Conservation (phyloP, 2,888 invertebrate genomes). For the Slavum lentiscoides region DNA sequence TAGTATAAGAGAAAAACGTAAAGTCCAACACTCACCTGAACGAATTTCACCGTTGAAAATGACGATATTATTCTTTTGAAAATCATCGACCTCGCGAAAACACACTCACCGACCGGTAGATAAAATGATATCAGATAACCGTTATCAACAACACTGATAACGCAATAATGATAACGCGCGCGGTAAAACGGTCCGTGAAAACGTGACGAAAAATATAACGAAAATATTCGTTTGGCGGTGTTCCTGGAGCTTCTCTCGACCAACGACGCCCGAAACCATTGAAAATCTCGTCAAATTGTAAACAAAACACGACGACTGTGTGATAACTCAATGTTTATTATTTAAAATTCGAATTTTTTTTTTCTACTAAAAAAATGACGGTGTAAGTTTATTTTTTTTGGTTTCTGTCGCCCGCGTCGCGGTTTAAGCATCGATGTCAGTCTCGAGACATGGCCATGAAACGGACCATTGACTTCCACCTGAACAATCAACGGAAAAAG, state of each 20-base stretch:
- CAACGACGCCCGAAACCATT: neutral
- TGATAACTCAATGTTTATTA: too few relatives aligned
- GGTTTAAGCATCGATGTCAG: neutral
- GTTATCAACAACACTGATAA: too few relatives aligned
- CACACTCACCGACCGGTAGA: too few relatives aligned
- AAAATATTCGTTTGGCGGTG: neutral
- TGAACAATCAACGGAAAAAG: slow-evolving; percentile 42
- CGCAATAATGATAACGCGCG: too few relatives aligned
- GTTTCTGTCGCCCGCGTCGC: neutral
- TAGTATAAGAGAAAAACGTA: too few relatives aligned
- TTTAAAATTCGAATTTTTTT: too few relatives aligned
- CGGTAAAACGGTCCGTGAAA: neutral
- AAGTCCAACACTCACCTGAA: too few relatives aligned
- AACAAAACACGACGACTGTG: too few relatives aligned
- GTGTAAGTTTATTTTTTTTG: neutral
- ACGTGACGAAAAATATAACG: neutral
- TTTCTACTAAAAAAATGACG: neutral
- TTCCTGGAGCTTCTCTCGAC: neutral
- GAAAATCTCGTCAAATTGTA: neutral
- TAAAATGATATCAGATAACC: too few relatives aligned
- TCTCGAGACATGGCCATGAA: slow-evolving; percentile 31
- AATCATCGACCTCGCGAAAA: too few relatives aligned
- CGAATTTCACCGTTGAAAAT: too few relatives aligned
- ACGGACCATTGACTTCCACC: slow-evolving; percentile 42
- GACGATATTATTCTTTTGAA: too few relatives aligned